phyloP scores from a whole-genome alignment of 2,113 vertebrate genomes.

The Alaudala cheleensis region DNA sequence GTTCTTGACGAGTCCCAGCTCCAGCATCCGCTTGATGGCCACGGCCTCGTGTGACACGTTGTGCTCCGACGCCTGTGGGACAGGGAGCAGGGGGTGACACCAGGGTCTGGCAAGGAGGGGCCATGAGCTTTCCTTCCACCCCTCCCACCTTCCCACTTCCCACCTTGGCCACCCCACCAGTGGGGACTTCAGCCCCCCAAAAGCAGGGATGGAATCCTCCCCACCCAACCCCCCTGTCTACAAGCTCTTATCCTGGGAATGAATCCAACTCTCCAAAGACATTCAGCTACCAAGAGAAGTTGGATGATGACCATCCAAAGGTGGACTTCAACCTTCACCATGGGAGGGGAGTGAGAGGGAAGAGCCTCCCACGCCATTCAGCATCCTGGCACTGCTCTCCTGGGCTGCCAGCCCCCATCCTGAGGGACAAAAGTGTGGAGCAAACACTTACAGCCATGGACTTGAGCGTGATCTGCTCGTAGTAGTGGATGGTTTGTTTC shows the following conservation, averaged over 20 bases:
- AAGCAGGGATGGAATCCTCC: fast-evolving
- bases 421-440: neutral
- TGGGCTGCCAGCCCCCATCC: neutral
- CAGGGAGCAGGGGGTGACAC: neutral
- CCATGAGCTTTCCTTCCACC: fast-evolving
- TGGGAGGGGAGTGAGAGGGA: neutral
- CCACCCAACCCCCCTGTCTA: fast-evolving
- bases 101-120: neutral
- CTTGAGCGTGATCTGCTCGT: slow-evolving; percentile 84
- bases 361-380: fast-evolving
- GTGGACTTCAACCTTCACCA: neutral
- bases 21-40: slow-evolving; percentile 79
- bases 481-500: slow-evolving; percentile 90
- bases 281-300: fast-evolving
- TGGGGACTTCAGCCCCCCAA: fast-evolving
- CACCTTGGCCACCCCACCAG: neutral
- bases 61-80: slow-evolving; percentile 70
- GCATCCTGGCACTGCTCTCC: neutral
- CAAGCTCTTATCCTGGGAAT: neutral
- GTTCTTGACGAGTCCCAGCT: slow-evolving; percentile 75
- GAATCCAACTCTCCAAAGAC: neutral
- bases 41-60: slow-evolving; percentile 75
- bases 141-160: neutral
- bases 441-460: slow-evolving; percentile 83
- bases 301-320: neutral